Base-by-base conservation (phyloP, 2,797 vertebrate genomes). In the Takifugu rubripes region DNA sequence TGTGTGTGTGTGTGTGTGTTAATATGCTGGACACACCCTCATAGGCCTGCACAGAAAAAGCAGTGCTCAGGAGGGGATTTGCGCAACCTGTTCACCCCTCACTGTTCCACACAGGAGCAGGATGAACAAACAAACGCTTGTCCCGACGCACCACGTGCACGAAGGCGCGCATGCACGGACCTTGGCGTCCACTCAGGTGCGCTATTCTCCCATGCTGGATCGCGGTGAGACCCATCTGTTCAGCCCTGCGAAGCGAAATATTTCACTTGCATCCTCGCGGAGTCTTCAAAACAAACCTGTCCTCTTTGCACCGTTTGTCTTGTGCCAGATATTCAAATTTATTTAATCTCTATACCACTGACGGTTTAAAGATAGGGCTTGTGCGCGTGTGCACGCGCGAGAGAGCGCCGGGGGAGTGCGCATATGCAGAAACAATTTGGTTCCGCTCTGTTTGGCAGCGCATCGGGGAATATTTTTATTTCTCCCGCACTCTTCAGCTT, bases 381-480 rank as follows among this genome's bases (percentile, higher is more conserved):
- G 49, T 29, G 5, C 56, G 27, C 56, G 49, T 54, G 42, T 29
- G 16, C 24, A 12, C 5, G 42, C 45, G 54, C 52, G 47, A 7
- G 54, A 25, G 31, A 24, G 52, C 49, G 49, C 49, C 43, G 24
- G 1, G 47, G 2, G 25, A 6, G 15, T 49, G 49, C 26, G 51
- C 33, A 36, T 12, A 36, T 12, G 52, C 1, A 47, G 83, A 84
- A 71, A 72, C 82, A 79, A 79, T 84, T 87, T 87, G n/a, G 68
- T 87, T 88, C 83, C 84, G 86, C 86, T 88, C 83, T 88, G 87
- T 86, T 88, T 88, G 84, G 83, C 79, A 84, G 71, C 63, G 67
- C 77, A 83, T 83, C 80, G 81, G 74, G 79, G 80, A 78, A 73
- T 53, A 75, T 75, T 83, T 77, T 65, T 65, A 69, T 66, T 36